Percentiles rank a stretch among this genome's conserved stretches.
These are phyloP conservation scores for Andrena chrysosceles DNA, from an alignment of 2,888 invertebrate genomes.

Conservation along the genomic window DNA sequence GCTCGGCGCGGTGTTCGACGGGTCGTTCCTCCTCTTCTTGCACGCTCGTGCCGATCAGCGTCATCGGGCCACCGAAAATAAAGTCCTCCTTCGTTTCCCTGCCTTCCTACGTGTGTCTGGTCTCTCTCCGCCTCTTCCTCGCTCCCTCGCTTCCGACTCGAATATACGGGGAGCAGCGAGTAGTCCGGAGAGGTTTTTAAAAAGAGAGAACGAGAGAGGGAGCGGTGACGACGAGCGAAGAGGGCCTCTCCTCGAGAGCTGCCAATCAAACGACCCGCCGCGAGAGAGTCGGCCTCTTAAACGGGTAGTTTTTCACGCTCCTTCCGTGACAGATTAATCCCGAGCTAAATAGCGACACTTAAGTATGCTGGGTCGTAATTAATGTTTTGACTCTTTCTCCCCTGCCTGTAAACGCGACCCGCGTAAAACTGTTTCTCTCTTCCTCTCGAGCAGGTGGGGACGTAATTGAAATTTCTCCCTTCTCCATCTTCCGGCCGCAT, in stretches of 20 bases:
- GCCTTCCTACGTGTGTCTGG: constrained; percentile 17
- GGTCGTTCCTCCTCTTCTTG: constrained; percentile 51
- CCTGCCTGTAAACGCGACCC: neutral
- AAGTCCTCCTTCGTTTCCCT: constrained; percentile 69
- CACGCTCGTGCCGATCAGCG: constrained; percentile 57
- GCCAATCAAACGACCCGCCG: constrained; percentile 74
- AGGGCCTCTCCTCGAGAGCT: constrained; percentile 69
- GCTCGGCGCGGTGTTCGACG: constrained; percentile 30
- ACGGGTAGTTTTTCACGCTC: constrained; percentile 72
- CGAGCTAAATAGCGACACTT: constrained; percentile 67
- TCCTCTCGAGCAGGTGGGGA: neutral
- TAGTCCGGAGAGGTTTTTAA: constrained; percentile 58
- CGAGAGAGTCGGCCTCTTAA: constrained; percentile 69
- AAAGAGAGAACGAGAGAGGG: constrained; percentile 36
- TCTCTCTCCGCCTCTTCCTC: constrained; percentile 40
- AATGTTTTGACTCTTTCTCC: constrained; percentile 46
- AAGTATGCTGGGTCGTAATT: constrained; percentile 65
- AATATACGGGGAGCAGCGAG: constrained; percentile 50
- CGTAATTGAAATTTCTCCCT: neutral
- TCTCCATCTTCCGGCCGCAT: neutral
- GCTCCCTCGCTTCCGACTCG: constrained; percentile 64
- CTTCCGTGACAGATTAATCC: constrained; percentile 73
- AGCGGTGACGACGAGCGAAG: constrained; percentile 39
- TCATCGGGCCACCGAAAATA: constrained; percentile 71
- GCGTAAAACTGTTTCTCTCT: neutral